A percentile compares a stretch with the other conserved stretches of the same genome.
Conservation (phyloP, 2,113 vertebrate species). For the Microcebus murinus region DNA sequence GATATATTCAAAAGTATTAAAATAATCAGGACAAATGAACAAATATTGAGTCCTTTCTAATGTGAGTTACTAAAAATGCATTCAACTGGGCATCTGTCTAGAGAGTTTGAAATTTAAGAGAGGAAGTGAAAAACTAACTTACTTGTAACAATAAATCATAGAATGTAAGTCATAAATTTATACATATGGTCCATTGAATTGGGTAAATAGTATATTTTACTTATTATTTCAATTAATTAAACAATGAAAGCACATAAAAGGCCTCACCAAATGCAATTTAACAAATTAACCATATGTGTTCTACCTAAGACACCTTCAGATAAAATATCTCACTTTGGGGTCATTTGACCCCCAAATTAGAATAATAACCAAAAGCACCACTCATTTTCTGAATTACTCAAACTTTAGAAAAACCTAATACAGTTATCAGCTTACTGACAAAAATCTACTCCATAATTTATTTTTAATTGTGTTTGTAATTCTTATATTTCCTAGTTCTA, state of each 20-base stretch:
- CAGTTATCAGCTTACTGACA: background rate
- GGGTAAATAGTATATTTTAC: background rate
- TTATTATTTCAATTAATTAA: slow-evolving; percentile 19
- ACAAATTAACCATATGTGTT: background rate
- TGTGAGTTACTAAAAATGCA: background rate
- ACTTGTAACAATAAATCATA: background rate
- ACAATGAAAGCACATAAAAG: background rate
- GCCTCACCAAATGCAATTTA: background rate
- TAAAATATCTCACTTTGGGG: background rate
- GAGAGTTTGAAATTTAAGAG: background rate
- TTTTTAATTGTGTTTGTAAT: background rate
- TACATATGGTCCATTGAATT: background rate
- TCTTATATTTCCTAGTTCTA: background rate
- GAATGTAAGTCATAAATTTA: background rate
- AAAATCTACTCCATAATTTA: background rate
- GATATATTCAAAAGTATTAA: slow-evolving; percentile 30
- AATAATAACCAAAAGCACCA: background rate
- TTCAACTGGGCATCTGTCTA: background rate
- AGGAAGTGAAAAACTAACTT: slow-evolving; percentile 35
- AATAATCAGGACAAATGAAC: background rate
- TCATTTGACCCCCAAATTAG: background rate
- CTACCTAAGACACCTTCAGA: background rate
- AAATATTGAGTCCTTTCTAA: background rate
- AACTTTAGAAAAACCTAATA: background rate
- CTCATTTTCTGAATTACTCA: background rate